Evolutionary conservation across 2,797 vertebrate genomes (phyloP), one percentile per base, ranked within the genome.

Genomic region (Lindbergichthys nudifrons): DNA sequence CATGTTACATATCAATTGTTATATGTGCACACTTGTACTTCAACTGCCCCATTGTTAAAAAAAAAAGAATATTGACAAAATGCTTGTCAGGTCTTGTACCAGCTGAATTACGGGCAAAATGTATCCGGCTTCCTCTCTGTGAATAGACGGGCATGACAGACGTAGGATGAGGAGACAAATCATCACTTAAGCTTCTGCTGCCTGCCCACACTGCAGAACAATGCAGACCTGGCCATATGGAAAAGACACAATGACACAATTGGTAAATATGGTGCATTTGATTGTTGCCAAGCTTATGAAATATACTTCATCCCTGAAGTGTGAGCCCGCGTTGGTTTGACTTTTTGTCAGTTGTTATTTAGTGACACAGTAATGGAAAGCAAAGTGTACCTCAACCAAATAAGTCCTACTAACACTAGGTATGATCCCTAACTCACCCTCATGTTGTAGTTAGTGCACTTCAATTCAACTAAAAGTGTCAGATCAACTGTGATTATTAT

Each of bases 111-210:
- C 26, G 26, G 26, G 26, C 26, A 5, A 26, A 26, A 26, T 26
- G 1, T 80, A 81, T 81, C 77, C 81, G 73, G 79, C 79, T 76
- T 36, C 47, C 23, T 61, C 36, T 75, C 83, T 73, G 83, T 88
- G 84, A 87, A 83, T 60, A 81, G 43, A 70, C 36, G 10, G 50
- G 81, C 65, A 86, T 75, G 70, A 64, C 71, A 86, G 73, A 85
- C 23, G 78, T 84, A 88, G 90, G 88, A 92, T 3, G 84, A 90
- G 88, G 85, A 88, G 84, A 91, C 79, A 85, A 92, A 90, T 86
- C 87, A 74, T 61, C 78, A 77, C 79, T 86, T 83, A 87, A 89
- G 86, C 91, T 87, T 89, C 87, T 90, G 84, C 81, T 83, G 75
- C 72, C 85, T 82, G 84, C 89, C 88, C 79, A 92, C 88, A 82